Evolutionary conservation across 2,113 vertebrate genomes (phyloP), one percentile per base, ranked within the genome.

Genomic region (Polypterus bichir): DNA sequence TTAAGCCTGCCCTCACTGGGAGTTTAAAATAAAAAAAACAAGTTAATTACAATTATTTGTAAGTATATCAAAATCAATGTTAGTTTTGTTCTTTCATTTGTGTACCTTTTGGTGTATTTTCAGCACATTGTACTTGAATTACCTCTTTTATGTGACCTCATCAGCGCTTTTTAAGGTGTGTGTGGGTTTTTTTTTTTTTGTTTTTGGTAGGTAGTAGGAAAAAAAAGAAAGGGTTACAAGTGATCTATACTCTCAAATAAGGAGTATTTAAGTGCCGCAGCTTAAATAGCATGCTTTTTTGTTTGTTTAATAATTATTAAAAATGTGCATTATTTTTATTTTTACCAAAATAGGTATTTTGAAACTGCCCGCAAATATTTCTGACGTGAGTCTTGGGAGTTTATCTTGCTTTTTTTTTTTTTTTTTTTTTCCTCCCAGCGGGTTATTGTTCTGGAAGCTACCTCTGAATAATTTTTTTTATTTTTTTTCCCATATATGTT

Each of bases 81-180:
- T 27, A 27, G 27, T 74, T 74, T 74, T 76, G 70, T 79, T 70
- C 73, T 73, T 65, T 69, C 79, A 68, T 62, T 80, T 73, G 79
- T 79, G 71, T 79, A 78, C 75, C 73, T 87, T 76, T 73, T 81
- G 68, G 76, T 79, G 8, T 87, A 77, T 72, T 79, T 89, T 90
- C 75, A 79, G 91, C 90, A 92, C 90, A 86, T 95, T 83, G 90
- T 96, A 94, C 93, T 98, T 97, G 93, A 95, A 96, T 95, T 95
- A 93, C 91, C 91, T 93, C 89, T 82, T 92, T 90, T 88, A 87
- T 87, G 90, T 93, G 93, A 98, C 91, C 93, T 97, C 90, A 91
- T 93, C 80, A 90, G 73, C 74, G 79, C 49, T 54, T n/a, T 46
- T 55, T 27, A 27, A 27, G 83, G 53, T 77, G 73, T 76, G 71